phyloP scores from a whole-genome alignment of 2,888 invertebrate genomes.

The Venusia cambrica region DNA sequence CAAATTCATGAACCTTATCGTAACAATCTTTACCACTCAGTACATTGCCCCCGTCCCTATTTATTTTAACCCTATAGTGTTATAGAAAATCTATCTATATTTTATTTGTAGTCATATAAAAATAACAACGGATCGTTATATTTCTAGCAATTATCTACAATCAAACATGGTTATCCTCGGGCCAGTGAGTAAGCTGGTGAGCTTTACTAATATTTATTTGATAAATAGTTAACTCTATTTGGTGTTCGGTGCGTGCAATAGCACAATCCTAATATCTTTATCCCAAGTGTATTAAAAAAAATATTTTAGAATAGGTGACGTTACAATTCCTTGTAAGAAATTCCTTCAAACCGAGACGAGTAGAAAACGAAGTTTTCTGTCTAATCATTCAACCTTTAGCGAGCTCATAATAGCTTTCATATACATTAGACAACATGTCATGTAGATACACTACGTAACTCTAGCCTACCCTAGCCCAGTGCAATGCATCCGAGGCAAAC shows the following conservation, averaged over 20 bases:
- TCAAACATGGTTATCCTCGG: conserved; percentile 57
- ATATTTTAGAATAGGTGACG: conserved; percentile 45
- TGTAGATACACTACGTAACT: conserved; percentile 44
- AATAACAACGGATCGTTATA: conserved; percentile 74
- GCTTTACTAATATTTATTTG: conserved; percentile 57
- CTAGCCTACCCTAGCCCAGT: conserved; percentile 67
- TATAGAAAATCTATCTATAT: conserved; percentile 76
- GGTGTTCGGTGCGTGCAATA: conserved; percentile 78
- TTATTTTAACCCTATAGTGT: conserved; percentile 58
- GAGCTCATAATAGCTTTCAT: conserved; percentile 52
- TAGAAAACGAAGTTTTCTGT: conserved; percentile 29
- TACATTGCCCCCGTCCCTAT: conserved; percentile 37
- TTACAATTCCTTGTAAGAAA: conserved; percentile 70
- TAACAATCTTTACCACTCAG: conserved; percentile 19
- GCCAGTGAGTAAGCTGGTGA: conserved; percentile 68
- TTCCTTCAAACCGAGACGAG: conserved; percentile 54
- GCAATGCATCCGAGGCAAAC: conserved; percentile 59
- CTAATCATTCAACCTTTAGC: conserved; percentile 69
- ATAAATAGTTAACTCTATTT: conserved; percentile 63
- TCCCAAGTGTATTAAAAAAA: conserved; percentile 55
- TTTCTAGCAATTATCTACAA: conserved; percentile 73
- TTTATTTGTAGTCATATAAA: conserved; percentile 77
- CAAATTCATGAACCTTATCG: conserved; percentile 21
- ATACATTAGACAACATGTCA: conserved; percentile 46
- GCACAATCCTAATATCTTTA: conserved; percentile 71